These are phyloP conservation scores for Lasioglossum morio DNA, from an alignment of 2,888 invertebrate species.

Conservation along the genomic window DNA sequence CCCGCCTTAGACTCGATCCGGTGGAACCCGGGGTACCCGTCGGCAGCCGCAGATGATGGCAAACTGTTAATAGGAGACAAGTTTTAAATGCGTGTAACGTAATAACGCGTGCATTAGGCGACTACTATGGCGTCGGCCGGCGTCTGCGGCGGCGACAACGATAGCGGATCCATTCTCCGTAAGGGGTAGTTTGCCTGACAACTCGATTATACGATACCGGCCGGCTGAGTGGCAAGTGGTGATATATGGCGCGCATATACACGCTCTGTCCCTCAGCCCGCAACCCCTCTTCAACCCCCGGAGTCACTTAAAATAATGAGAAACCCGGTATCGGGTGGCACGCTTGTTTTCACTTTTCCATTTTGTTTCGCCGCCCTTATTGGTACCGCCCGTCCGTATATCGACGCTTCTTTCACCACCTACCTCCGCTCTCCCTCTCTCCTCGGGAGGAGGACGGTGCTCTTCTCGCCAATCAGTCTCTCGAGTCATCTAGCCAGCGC, in stretches of 20 bases:
- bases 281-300: not conserved
- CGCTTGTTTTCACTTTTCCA: conserved; percentile 49
- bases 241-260: conserved; percentile 75
- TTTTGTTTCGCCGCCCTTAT: conserved; percentile 37
- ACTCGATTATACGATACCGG: conserved; percentile 79
- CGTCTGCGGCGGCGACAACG: conserved; percentile 73
- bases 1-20: conserved; percentile 63
- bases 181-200: conserved; percentile 81
- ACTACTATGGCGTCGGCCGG: conserved; percentile 73
- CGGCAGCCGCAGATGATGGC: conserved; percentile 66
- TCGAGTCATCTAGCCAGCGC: conserved; percentile 27
- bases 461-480: conserved; percentile 44
- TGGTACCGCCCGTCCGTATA: conserved; percentile 29
- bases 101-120: conserved; percentile 77
- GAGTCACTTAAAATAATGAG: conserved; percentile 75
- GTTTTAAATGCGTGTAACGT: conserved; percentile 77
- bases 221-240: conserved; percentile 79
- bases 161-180: conserved; percentile 75
- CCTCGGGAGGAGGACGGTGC: not conserved
- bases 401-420: conserved; percentile 38
- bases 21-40: conserved; percentile 1
- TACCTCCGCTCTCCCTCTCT: not conserved
- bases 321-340: conserved; percentile 70
- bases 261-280: conserved; percentile 30
- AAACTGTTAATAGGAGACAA: conserved; percentile 75